Base-by-base conservation (phyloP, 2,797 vertebrate genomes). In the Heteromormyrus szaboi region DNA sequence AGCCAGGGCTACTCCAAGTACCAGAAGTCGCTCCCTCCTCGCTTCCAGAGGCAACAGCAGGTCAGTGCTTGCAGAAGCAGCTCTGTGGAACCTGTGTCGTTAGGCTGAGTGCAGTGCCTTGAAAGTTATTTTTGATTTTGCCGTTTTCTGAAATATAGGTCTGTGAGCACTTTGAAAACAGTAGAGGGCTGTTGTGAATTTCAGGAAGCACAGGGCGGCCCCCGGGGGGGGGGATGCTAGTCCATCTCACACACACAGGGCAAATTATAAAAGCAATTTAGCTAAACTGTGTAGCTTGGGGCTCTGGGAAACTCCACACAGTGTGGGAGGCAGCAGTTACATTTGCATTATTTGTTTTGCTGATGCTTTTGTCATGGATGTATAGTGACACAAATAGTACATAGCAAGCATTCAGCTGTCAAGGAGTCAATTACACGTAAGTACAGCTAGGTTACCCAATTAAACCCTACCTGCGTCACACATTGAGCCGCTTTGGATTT, bases 41-140 rank as follows among this genome's bases (percentile, higher is more conserved):
- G 98, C 85, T 98, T 98, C 93, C 98, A 99, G 94, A 95, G 98
- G 90, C 98, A 99, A 90, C 98, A 99, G 89, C 98, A 99, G 96
- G 98, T 98, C 59, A 91, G 92, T 2, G 41, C 22, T 41, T 1
- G 14, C 7, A 37, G 9, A 0, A 19, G 84, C 22, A 85, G 22
- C 22, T 51, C 25, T 41, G 14, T 8, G 72, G 37, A 17, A 8
- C 46, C 2, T 44, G 85, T 37, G 14, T 4, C 37, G 25, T 37
- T 11, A 22, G 7, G 56, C 54, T 7, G 48, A 14, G 14, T 6
- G n/a, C 50, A 4, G 22, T 86, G 85, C 48, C 48, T 86, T n/a
- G 6, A 6, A 8, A 11, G n/a, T 50, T 2, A 22, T 85, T 51
- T 53, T 51, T 33, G 22, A 25, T 25, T 29, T 53, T 54, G 48